These are phyloP conservation scores for Montipora capricornis DNA, from an alignment of 64 coral and sea anemone genomes.

Conservation along the genomic window DNA sequence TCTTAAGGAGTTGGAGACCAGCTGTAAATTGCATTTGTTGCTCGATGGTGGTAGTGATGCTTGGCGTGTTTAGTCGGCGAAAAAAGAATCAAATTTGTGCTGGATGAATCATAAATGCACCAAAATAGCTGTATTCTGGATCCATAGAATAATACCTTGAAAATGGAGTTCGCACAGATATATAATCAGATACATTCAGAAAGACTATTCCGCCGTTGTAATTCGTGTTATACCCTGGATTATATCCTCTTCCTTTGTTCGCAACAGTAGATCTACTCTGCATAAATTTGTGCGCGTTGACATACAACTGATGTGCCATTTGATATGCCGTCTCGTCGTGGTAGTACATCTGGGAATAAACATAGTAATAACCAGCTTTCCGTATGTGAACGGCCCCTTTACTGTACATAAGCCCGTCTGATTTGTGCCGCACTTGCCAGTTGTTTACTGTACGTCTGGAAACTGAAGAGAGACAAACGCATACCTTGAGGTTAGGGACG, in stretches of 20 bases:
- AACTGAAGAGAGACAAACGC: slow-evolving; percentile 18
- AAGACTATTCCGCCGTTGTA: slow-evolving; percentile 55
- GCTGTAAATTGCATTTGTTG: not conserved
- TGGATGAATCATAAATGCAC: slow-evolving; percentile 56
- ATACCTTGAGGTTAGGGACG: not conserved
- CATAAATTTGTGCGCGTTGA: slow-evolving; percentile 35
- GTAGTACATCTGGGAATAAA: slow-evolving; percentile 68
- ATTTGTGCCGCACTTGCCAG: slow-evolving; percentile 49
- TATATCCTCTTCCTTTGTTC: slow-evolving; percentile 12
- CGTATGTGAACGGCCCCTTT: slow-evolving; percentile 5
- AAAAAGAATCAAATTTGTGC: not conserved
- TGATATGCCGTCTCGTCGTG: slow-evolving; percentile 37
- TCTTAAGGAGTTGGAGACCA: no score
- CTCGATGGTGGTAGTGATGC: not conserved
- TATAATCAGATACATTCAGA: slow-evolving; percentile 28
- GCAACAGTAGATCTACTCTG: slow-evolving; percentile 36
- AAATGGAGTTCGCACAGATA: slow-evolving; percentile 40
- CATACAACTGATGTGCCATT: slow-evolving; percentile 35
- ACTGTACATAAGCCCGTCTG: slow-evolving; percentile 47
- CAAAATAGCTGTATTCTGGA: slow-evolving; percentile 61
- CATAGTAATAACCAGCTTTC: slow-evolving; percentile 56
- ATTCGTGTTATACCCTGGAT: slow-evolving; percentile 57
- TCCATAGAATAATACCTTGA: slow-evolving; percentile 24
- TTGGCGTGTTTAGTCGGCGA: not conserved
- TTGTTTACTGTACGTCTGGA: slow-evolving; percentile 12